Conservation (phyloP, 2,888 invertebrate genomes). For the Stegophylla sp. region DNA sequence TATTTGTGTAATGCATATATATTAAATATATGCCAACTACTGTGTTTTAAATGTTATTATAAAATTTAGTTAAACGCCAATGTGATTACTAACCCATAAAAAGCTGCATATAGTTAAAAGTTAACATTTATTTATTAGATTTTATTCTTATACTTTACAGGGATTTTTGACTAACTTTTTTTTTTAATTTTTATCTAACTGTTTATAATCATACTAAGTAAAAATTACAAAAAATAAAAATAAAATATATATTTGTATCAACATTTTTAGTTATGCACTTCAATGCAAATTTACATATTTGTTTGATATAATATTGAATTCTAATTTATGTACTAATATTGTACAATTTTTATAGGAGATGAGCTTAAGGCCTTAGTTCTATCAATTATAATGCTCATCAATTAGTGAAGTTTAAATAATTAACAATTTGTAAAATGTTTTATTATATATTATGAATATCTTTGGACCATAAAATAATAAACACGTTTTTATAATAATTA, state of each 20-base stretch:
- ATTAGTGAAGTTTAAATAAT: constrained; percentile 5
- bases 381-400: constrained; percentile 9
- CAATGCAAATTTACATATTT: constrained; percentile 8
- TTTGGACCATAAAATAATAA: constrained; percentile 30
- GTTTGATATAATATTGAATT: no score
- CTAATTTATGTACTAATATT: constrained; percentile 2
- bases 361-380: constrained; percentile 14
- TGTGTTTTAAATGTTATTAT: constrained; percentile 23
- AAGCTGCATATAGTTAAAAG: constrained; percentile 13
- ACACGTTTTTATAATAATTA: constrained; percentile 32
- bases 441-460: constrained; percentile 20
- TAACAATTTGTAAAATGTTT: not conserved
- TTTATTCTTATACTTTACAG: constrained; percentile 50
- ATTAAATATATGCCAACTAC: no score
- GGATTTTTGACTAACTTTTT: constrained; percentile 17
- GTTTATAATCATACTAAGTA: constrained; percentile 16
- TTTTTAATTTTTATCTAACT: constrained; percentile 1
- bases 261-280: constrained; percentile 17
- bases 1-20: constrained; percentile 14
- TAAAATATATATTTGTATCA: constrained; percentile 3
- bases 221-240: not conserved
- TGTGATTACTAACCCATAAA: constrained; percentile 11
- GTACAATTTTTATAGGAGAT: constrained; percentile 10
- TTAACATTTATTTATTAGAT: constrained; percentile 25
- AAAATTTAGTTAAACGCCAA: constrained; percentile 12